Evolutionary conservation across 2,797 vertebrate genomes (phyloP), one percentile per base, ranked within the genome.

Genomic region (Rhinogobio ventralis): DNA sequence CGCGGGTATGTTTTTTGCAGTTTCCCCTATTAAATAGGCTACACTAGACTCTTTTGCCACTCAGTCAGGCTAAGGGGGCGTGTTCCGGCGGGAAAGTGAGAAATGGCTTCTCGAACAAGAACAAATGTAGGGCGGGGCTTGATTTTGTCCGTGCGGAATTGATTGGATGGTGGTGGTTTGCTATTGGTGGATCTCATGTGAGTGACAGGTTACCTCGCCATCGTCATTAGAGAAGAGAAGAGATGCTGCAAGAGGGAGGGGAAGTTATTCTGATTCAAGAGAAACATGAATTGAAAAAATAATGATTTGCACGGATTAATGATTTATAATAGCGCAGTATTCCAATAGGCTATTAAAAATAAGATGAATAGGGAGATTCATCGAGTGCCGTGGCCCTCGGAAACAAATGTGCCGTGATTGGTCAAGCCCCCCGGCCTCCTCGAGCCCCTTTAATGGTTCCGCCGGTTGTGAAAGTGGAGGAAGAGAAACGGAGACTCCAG

Each of bases 381-480:
- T n/a, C 4, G 7, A 46, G n/a, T 7, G 39, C 39, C 3, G 11
- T 15, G 13, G 39, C 39, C 23, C 5, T 0, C 6, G 13, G 42
- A 72, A 15, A 73, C 8, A 51, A 60, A 72, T 23, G 79, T 73
- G 81, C 72, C 28, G 23, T 49, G 86, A 85, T 88, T 71, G 73
- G 73, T 82, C 51, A 23, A 69, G 53, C 5, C 19, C 23, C n/a
- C 25, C 5, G 25, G 28, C 60, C 60, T 64, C 60, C 60, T 82
- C 51, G 28, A 69, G 73, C 14, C n/a, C 11, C 42, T 45, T 79
- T 78, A 72, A 86, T 86, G 45, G 74, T 85, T 87, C 73, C n/a
- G 81, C 53, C 57, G 81, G 62, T 71, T 86, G 82, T 85, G 84
- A 87, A 86, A 89, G 87, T 86, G 79, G 78, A 81, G 57, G 75